phyloP scores from a whole-genome alignment of 1,140 invertebrate species.

The Acyrthosiphon pisum region DNA sequence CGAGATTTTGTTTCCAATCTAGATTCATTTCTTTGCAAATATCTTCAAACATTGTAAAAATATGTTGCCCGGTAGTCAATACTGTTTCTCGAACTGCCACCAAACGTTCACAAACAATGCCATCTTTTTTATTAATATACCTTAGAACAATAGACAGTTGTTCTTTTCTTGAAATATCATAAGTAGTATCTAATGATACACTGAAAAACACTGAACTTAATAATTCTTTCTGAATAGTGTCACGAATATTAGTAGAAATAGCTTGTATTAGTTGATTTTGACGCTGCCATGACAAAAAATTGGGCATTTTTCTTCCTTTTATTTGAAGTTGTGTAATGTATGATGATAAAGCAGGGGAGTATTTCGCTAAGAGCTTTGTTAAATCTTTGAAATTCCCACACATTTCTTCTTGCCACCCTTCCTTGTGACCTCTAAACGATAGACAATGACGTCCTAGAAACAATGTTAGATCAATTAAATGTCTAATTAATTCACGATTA shows the following conservation, averaged over 20 bases:
- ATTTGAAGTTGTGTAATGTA: neutral
- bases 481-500: neutral
- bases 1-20: too few species aligned
- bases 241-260: neutral
- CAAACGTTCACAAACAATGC: too few species aligned
- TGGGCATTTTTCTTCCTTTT: neutral
- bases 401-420: neutral
- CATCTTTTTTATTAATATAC: neutral
- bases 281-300: neutral
- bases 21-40: too few species aligned
- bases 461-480: neutral
- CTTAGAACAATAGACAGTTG: neutral
- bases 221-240: neutral
- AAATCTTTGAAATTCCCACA: neutral
- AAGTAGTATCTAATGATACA: neutral
- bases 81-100: too few species aligned
- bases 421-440: neutral
- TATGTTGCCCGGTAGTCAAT: too few species aligned
- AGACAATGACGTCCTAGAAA: neutral
- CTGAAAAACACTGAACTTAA: neutral
- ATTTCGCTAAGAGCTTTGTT: neutral
- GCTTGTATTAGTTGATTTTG: neutral
- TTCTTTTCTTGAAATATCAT: neutral
- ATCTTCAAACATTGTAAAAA: too few species aligned
- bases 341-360: neutral